These are phyloP conservation scores for Poeciliopsis gracilis DNA, from an alignment of 2,797 vertebrate species.

Conservation along the genomic window DNA sequence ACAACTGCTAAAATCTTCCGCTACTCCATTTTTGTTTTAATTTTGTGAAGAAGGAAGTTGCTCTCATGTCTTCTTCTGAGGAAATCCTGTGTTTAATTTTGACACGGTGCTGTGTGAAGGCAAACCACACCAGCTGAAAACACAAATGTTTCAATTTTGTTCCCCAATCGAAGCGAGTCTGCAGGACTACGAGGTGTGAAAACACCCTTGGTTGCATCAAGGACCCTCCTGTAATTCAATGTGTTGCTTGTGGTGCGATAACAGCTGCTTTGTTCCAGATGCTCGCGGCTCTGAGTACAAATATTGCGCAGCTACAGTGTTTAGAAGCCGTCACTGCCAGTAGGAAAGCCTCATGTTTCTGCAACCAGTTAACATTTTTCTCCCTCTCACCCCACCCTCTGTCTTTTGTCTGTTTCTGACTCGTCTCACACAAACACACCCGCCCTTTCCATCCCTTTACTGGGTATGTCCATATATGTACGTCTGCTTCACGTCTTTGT, in stretches of 20 bases:
- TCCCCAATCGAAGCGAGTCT: too few species aligned
- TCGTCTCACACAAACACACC: constrained; percentile 51
- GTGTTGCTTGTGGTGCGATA: background rate
- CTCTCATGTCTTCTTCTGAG: too few species aligned
- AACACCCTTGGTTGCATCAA: constrained; percentile 1
- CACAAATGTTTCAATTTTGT: too few species aligned
- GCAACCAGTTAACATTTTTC: constrained; percentile 55
- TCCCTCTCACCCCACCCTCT: constrained; percentile 42
- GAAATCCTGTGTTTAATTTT: too few species aligned
- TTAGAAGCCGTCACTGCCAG: background rate
- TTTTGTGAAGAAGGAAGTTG: too few species aligned
- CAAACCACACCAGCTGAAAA: too few species aligned
- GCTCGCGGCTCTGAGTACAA: background rate
- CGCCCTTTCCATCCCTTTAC: constrained; percentile 61
- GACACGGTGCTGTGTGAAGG: too few species aligned
- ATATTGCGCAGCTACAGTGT: background rate
- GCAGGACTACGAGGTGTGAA: too few species aligned
- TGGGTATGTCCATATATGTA: constrained; percentile 74
- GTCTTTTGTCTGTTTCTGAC: constrained; percentile 9
- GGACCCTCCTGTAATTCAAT: background rate
- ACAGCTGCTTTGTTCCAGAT: constrained; percentile 6
- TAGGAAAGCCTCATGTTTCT: constrained; percentile 11
- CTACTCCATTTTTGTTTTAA: too few species aligned
- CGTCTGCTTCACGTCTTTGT: constrained; percentile 8
- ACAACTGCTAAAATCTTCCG: too few species aligned